phyloP scores from a whole-genome alignment of 2,113 vertebrate species.

The Grantiella picta region DNA sequence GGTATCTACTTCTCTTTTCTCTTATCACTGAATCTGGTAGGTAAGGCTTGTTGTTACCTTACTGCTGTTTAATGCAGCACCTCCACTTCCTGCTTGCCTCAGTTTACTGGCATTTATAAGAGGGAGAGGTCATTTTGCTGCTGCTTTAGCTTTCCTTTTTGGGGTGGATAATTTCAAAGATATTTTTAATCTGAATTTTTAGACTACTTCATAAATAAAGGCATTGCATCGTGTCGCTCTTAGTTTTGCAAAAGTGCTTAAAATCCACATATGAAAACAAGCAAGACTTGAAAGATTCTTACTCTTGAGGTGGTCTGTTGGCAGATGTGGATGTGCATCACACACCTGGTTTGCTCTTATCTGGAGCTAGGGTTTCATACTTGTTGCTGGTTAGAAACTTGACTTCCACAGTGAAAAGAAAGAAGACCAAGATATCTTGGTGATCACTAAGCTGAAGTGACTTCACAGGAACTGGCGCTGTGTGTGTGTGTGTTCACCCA shows the following conservation, averaged over 20 bases:
- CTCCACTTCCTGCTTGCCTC: background rate
- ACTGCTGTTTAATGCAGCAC: background rate
- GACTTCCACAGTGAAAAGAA: background rate
- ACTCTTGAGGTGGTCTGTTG: background rate
- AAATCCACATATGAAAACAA: background rate
- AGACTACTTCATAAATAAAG: background rate
- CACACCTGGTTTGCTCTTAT: background rate
- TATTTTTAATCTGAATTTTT: background rate
- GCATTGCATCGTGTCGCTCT: background rate
- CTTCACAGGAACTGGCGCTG: background rate
- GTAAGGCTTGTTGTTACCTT: background rate
- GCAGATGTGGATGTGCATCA: fast-evolving
- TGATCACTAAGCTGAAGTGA: background rate
- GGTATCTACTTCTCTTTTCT: background rate
- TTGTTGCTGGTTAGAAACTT: background rate
- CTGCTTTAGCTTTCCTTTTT: background rate
- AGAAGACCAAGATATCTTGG: background rate
- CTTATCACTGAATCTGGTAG: background rate
- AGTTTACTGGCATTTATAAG: background rate
- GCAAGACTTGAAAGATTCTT: background rate
- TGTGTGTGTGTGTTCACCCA: background rate
- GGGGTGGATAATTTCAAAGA: background rate
- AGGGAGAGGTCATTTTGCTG: background rate
- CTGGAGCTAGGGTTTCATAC: background rate
- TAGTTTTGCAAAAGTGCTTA: background rate